phyloP scores from a whole-genome alignment of 2,113 vertebrate species.

The Cavia aperea region DNA sequence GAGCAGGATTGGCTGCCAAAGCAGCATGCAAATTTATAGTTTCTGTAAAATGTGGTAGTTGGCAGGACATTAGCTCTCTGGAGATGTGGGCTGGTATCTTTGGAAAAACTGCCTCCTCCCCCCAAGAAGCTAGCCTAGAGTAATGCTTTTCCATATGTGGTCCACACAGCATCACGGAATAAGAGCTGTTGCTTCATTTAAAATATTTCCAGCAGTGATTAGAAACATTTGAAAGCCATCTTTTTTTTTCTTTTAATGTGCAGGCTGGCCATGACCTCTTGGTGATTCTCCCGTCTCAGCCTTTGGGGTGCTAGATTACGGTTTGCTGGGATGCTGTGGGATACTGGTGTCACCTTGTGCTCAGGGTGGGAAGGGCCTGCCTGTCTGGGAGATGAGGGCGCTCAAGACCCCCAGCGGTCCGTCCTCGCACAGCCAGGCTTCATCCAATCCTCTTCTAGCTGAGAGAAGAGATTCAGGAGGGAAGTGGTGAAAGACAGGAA shows the following conservation, averaged over 20 bases:
- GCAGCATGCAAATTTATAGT: neutral
- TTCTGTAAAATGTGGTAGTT: neutral
- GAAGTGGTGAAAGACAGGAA: neutral
- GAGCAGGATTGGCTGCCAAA: neutral
- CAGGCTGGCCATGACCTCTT: neutral
- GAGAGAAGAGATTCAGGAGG: neutral
- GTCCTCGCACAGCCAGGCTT: neutral
- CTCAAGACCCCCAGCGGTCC: neutral
- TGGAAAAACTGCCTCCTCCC: neutral
- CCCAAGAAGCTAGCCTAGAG: neutral
- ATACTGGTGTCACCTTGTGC: neutral
- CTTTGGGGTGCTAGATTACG: neutral
- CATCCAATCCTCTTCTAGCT: neutral
- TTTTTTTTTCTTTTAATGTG: neutral
- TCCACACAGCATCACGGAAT: neutral
- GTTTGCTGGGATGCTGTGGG: neutral
- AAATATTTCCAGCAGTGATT: conserved; percentile 20
- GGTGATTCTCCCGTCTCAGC: neutral
- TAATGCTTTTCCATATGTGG: neutral
- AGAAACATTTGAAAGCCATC: neutral
- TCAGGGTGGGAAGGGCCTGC: neutral
- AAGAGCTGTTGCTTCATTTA: neutral
- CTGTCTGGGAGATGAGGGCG: neutral
- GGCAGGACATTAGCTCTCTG: neutral
- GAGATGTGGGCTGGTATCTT: neutral